Evolutionary conservation across 2,888 invertebrate genomes (phyloP), one percentile per base, ranked within the genome.

Genomic region (Ditula angustiorana): DNA sequence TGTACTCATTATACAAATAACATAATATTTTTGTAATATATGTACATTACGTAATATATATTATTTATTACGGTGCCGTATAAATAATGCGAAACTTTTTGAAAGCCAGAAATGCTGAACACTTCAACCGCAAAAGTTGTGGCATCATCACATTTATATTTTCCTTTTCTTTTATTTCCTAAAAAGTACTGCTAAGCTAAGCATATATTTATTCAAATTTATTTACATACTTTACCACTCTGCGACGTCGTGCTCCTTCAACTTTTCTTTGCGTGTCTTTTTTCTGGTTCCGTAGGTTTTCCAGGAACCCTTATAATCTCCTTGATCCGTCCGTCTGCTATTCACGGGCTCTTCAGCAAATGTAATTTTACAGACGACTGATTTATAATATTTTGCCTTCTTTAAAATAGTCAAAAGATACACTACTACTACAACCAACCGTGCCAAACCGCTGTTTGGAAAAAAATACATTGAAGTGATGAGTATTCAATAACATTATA

Each of bases 321-420:
- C 52, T 58, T 63, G 35, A 52, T 63, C 44, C 58, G 26, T 58
- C 33, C 26, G 52, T 26, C 57, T 33, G 57, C 41, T 49, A 56
- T 30, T 37, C 47, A 23, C 33, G 41, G 35, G 33, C 37, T 23
- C 11, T 23, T 37, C n/a, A 23, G 33, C 57, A 33, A 49, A 57
- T 50, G 63, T 50, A 24, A 57, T 63, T 63, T 63, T 57, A 50
- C 33, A 63, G 30, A 33, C 26, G 11, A n/a, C 16, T 41, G 30
- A 37, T 19, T 37, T 55, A 10, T 37, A 35, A 33, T 23, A 53
- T 23, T 37, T 37, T 5, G 13, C 16, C 35, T 5, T 13, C 5
- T 37, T 16, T 1, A 37, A 37, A 33, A n/a, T n/a, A n/a, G n/a
- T n/a, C n/a, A n/a, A n/a, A 33, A 35, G 7, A 37, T 7, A 37